Conservation (phyloP, 1,140 invertebrate species). For the Matsumurasca onukii region DNA sequence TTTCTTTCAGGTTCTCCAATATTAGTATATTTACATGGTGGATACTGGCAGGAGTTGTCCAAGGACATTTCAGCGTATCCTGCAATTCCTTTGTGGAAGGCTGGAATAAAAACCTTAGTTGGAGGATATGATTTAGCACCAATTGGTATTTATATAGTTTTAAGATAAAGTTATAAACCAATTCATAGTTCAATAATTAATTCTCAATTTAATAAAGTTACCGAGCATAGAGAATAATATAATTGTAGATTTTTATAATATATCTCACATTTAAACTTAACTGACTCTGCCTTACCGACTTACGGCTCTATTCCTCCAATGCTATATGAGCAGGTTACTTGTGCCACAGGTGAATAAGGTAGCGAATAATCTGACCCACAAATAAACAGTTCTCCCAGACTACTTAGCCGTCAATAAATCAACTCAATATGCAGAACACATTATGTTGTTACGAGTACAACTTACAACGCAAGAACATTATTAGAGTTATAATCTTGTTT, state of each 20-base stretch:
- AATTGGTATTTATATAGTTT: constrained; percentile 49
- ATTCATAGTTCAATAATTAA: not conserved
- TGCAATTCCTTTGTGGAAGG: constrained; percentile 58
- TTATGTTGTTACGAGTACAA: no score
- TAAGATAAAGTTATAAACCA: no score
- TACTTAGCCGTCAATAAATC: no score
- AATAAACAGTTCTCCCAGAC: no score
- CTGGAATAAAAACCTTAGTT: constrained; percentile 65
- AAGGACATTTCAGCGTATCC: constrained; percentile 63
- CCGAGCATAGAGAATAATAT: not conserved
- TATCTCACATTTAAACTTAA: not conserved
- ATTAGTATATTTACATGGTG: constrained; percentile 78
- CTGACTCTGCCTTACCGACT: not conserved
- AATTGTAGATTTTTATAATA: constrained; percentile 28
- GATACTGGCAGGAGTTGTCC: constrained; percentile 75
- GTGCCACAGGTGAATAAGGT: no score
- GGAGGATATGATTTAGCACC: constrained; percentile 79
- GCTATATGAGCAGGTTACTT: no score
- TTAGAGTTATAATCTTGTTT: no score
- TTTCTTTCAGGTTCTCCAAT: constrained; percentile 62
- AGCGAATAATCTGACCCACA: no score
- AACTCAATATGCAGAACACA: no score
- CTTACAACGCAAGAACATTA: no score
- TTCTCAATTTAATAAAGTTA: not conserved
- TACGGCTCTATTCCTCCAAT: no score